Base-by-base conservation (phyloP, 2,888 invertebrate species). In the Amaurobius ferox region DNA sequence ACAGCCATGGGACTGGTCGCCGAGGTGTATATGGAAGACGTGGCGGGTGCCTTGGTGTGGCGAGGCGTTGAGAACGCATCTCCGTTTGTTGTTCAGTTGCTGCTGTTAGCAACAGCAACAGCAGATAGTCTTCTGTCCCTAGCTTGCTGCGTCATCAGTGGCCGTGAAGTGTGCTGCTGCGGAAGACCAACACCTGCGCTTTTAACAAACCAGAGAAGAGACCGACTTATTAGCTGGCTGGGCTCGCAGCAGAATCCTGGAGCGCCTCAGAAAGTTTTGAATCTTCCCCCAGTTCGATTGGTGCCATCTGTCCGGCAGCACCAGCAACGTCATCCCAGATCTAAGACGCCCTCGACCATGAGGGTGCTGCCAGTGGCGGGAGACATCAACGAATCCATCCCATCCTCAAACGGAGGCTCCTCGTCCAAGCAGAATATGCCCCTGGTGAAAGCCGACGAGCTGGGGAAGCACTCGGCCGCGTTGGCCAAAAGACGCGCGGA, bases 1-100 rank as follows among this genome's bases (percentile, higher is more conserved):
- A 86, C 86, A 6, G 86, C 86, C 39, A 86, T 86, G 86, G 86
- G 79, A 30, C 79, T 86, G 30, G 86, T 86, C 5, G 86, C 86
- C 29, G 86, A 86, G 23, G 79, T 86, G 16, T 86, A 86, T 71
- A 86, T 86, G 86, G 86, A 86, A 74, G 79, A 86, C 39, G 79
- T 86, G 13, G 79, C 86, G 6, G 86, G 86, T 6, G 68, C 74
- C 1, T 26, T 86, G n/a, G 86, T 86, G 19, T 86, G 86, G 86
- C 62, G 76, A 1, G 86, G 86, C 7, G 79, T 86, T 5, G 79
- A 79, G 11, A 86, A 86, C 28, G 86, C 86, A 2, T 86, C 86
- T 6, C 86, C 86, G 13, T 86, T 86, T 35, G 78, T 62, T 6
- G 86, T 86, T 2, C 86, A 86, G 35, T 19, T 86, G 28, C 26